These are phyloP conservation scores for Eueides isabella DNA, from an alignment of 1,140 invertebrate species.

Conservation along the genomic window DNA sequence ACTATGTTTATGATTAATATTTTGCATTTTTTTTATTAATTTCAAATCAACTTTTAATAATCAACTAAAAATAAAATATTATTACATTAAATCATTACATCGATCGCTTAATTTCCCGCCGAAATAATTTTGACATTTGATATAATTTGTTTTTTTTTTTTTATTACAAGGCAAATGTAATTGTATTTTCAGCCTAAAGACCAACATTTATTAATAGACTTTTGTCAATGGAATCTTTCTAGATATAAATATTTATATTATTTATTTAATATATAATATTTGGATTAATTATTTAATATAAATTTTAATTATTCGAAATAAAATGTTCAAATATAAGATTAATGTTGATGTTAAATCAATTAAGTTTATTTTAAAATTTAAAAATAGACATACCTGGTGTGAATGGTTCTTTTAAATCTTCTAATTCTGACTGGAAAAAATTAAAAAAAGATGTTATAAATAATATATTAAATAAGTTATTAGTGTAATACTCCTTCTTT, in stretches of 20 bases:
- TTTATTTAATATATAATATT: no score
- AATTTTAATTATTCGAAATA: no score
- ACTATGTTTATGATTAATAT: constrained; percentile 4
- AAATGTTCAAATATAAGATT: no score
- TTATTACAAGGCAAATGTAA: neutral
- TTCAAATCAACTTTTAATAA: constrained; percentile 24
- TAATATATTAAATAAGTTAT: no score
- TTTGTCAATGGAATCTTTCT: no score
- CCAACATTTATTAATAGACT: neutral
- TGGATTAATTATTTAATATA: no score
- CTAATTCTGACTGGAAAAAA: constrained; percentile 65
- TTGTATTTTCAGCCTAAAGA: neutral
- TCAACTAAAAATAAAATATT: constrained; percentile 11
- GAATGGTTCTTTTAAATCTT: constrained; percentile 71
- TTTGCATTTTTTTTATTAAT: constrained; percentile 14
- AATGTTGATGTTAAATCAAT: no score
- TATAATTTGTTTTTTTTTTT: neutral
- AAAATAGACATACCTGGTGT: constrained; percentile 56
- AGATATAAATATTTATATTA: no score
- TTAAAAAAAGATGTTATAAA: constrained; percentile 36
- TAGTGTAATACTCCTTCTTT: no score
- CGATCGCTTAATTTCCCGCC: neutral
- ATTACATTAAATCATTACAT: neutral
- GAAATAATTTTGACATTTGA: neutral
- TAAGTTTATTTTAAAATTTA: neutral